These are phyloP conservation scores for Drosophila watanabei DNA, from an alignment of 1,140 invertebrate genomes.

Conservation along the genomic window DNA sequence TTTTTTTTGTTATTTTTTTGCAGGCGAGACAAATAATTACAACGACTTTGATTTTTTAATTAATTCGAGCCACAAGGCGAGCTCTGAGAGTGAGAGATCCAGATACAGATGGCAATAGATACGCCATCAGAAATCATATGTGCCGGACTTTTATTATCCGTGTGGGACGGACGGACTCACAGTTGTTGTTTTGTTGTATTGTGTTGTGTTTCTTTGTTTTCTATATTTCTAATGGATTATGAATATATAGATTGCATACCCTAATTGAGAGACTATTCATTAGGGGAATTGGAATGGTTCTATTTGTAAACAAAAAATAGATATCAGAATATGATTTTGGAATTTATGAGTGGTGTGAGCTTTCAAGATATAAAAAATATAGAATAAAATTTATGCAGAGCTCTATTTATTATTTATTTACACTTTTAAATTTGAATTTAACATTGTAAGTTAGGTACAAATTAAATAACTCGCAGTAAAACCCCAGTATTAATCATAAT, in stretches of 20 bases:
- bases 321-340: not conserved
- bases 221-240: slow-evolving; percentile 50
- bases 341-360: not conserved
- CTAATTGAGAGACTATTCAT: slow-evolving; percentile 8
- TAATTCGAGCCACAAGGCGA: slow-evolving; percentile 74
- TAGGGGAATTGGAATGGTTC: slow-evolving; percentile 4
- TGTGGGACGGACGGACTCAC: slow-evolving; percentile 31
- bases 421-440: fast-evolving
- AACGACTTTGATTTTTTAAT: slow-evolving; percentile 77
- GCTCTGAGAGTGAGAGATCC: slow-evolving; percentile 2
- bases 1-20: slow-evolving; percentile 18
- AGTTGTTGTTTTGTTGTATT: slow-evolving; percentile 36
- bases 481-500: not conserved
- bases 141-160: slow-evolving; percentile 45
- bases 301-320: not conserved
- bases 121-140: slow-evolving; percentile 33
- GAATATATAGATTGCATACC: slow-evolving; percentile 35
- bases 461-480: not conserved
- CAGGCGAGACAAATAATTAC: slow-evolving; percentile 69
- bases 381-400: too few species aligned
- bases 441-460: not conserved
- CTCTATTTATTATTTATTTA: not conserved
- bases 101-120: slow-evolving; percentile 50
- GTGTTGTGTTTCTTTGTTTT: slow-evolving; percentile 27
- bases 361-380: not conserved